A percentile compares a stretch with the other conserved stretches of the same genome.
Conservation (phyloP, 2,113 vertebrate species). For the Pterocles burchelli region DNA sequence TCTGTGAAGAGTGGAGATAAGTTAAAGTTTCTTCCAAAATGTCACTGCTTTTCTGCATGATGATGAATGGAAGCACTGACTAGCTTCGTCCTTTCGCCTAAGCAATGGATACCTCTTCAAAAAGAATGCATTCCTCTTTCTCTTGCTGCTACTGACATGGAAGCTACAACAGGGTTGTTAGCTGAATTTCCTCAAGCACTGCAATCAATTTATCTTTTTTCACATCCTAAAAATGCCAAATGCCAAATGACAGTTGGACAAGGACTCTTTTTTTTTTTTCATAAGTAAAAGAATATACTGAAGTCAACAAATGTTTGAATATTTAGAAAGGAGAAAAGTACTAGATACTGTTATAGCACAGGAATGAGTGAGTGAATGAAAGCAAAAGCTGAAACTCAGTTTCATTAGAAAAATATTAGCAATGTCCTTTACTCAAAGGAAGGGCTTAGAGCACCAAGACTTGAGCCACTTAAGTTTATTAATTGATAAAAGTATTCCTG, state of each 20-base stretch:
- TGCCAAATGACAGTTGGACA: not conserved
- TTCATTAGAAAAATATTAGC: not conserved
- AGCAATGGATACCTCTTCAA: not conserved
- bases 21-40: not conserved
- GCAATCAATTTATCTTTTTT: not conserved
- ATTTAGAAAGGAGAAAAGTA: not conserved
- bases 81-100: not conserved
- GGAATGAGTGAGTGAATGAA: not conserved
- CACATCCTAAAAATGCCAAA: not conserved
- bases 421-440: not conserved
- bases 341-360: not conserved
- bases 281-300: not conserved
- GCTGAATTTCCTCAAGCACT: not conserved
- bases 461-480: not conserved
- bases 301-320: not conserved
- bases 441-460: not conserved
- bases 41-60: not conserved
- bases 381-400: not conserved
- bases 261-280: not conserved
- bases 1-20: not conserved
- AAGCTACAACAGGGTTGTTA: not conserved
- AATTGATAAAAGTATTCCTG: not conserved
- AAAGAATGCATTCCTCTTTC: not conserved
- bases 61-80: not conserved
- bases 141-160: not conserved